Base-by-base conservation (phyloP, 2,113 vertebrate species). In the Nothoprocta perdicaria region DNA sequence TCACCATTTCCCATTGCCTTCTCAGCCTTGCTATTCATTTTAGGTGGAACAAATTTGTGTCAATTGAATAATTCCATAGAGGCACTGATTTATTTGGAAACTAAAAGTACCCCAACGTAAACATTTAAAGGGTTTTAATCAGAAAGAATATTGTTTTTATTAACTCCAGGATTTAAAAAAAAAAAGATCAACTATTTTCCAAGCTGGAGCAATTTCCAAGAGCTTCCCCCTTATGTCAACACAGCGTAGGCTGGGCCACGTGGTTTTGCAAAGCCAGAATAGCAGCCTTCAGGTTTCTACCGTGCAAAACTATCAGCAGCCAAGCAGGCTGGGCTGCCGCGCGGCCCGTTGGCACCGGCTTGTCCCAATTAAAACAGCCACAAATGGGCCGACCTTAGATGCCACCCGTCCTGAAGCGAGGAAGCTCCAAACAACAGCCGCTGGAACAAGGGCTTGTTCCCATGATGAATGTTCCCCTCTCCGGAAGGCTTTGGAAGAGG, bases 1-100 rank as follows among this genome's bases (percentile, higher is more conserved):
- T 75, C 91, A 93, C 91, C 91, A 89, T 92, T 94, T 95, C 92
- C 95, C 89, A 86, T 94, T 8, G 3, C 85, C 76, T 94, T 88
- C 82, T 89, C 73, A 91, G 84, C 24, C 62, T 76, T 65, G 50
- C 89, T 63, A 80, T 96, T 96, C 71, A 91, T 92, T 96, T 93
- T 78, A 93, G 92, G 79, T 79, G 73, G 80, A 96, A 91, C 58
- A 91, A 89, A 92, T 92, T 93, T 92, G 85, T 80, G 69, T 89
- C 96, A 84, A 80, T 93, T 91, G 76, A 78, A 78, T 67, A 86
- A 96, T 89, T 95, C 94, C 73, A 35, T 10, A 31, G 89, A 87
- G 87, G 16, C 82, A 79, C 27, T 79, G 82, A 93, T 88, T 95
- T 72, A 91, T 78, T 62, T 86, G 76, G 79, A 86, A 88, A 69